These are phyloP conservation scores for Florisuga fusca DNA, from an alignment of 2,797 vertebrate species.

Conservation along the genomic window DNA sequence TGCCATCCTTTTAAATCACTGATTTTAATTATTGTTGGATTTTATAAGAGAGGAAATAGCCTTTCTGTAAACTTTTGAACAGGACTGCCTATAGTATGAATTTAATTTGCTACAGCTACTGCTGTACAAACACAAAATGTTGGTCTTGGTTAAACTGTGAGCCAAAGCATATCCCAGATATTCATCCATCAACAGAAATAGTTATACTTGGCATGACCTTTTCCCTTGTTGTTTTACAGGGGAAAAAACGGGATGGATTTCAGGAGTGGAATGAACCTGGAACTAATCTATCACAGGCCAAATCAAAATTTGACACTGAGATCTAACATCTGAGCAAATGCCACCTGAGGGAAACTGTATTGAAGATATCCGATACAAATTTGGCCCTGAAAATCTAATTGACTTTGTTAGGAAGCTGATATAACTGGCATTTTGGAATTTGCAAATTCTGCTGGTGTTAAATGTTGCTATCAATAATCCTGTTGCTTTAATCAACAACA, in stretches of 20 bases:
- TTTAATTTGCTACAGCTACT: neutral
- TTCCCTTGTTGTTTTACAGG: neutral
- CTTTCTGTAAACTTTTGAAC: slow-evolving; percentile 28
- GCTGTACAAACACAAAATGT: neutral
- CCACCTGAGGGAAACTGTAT: neutral
- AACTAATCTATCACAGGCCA: neutral
- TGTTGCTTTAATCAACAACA: slow-evolving; percentile 28
- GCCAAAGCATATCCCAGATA: neutral
- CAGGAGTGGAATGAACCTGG: neutral
- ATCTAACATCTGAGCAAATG: neutral
- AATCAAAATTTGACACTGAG: neutral
- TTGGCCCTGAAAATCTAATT: neutral
- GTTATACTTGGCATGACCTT: neutral
- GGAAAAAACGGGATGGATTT: neutral
- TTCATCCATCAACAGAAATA: neutral
- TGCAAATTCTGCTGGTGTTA: neutral
- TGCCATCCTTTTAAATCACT: neutral
- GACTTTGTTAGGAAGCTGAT: neutral
- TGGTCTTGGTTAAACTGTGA: neutral
- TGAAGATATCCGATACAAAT: neutral
- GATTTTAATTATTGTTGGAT: neutral
- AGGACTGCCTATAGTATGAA: neutral
- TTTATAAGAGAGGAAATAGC: neutral
- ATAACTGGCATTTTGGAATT: neutral
- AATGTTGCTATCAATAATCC: neutral